These are phyloP conservation scores for Loriculus beryllinus DNA, from an alignment of 2,797 vertebrate species.

Conservation along the genomic window DNA sequence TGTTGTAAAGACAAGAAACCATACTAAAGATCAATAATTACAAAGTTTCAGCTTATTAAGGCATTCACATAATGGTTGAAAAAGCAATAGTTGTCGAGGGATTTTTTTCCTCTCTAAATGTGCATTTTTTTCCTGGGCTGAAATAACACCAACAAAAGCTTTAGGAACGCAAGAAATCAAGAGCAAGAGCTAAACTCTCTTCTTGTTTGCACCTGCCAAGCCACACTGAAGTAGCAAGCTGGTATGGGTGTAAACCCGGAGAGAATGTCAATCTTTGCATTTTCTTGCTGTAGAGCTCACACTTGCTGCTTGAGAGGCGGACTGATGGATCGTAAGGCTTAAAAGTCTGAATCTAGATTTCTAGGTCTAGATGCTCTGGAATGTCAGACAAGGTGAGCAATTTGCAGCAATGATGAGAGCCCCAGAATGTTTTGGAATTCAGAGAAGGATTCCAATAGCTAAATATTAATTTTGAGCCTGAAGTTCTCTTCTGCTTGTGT, in stretches of 20 bases:
- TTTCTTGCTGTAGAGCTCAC: not conserved
- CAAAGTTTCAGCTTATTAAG: slow-evolving; percentile 20
- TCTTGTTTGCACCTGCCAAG: slow-evolving; percentile 48
- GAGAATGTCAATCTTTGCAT: slow-evolving; percentile 10
- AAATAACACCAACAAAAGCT: not conserved
- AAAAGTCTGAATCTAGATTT: not conserved
- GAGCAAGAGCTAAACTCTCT: not conserved
- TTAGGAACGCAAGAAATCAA: not conserved
- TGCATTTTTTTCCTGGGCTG: slow-evolving; percentile 10
- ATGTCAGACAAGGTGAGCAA: not conserved
- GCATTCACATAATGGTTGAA: not conserved
- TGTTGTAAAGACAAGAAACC: slow-evolving; percentile 17
- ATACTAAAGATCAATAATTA: slow-evolving; percentile 29
- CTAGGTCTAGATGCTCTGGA: not conserved
- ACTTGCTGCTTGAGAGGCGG: not conserved
- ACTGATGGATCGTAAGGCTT: not conserved
- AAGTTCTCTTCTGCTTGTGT: not conserved
- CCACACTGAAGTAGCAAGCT: slow-evolving; percentile 11
- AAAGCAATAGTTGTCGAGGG: not conserved
- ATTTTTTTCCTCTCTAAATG: not conserved
- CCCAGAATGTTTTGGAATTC: not conserved
- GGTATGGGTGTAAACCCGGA: not conserved
- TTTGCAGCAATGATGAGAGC: not conserved
- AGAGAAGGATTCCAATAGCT: not conserved
- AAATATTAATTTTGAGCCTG: not conserved